phyloP scores from a whole-genome alignment of 2,113 vertebrate species.

The Aviceda subcristata region DNA sequence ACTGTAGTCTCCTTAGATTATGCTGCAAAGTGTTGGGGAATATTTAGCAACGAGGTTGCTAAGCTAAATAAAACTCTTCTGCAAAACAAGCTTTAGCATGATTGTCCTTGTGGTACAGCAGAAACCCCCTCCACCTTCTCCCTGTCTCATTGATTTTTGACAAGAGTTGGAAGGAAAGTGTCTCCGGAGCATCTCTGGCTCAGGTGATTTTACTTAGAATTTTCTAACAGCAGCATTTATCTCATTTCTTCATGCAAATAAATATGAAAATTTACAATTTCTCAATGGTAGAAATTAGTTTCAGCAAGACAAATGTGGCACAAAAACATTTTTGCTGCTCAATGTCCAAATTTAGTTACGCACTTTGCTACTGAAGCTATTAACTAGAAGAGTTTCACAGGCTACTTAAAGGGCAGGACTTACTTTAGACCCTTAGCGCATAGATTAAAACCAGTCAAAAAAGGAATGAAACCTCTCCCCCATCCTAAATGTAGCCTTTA shows the following conservation, averaged over 20 bases:
- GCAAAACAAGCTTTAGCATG: background rate
- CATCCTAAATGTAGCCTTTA: background rate
- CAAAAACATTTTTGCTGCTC: background rate
- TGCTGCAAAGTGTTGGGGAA: background rate
- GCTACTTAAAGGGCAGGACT: background rate
- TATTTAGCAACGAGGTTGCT: background rate
- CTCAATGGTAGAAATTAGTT: background rate
- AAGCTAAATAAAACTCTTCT: background rate
- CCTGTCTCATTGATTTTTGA: background rate
- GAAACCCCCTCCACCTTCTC: background rate
- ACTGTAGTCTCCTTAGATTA: background rate
- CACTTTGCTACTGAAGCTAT: background rate
- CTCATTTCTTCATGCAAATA: background rate
- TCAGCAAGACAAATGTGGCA: background rate
- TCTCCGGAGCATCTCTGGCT: fast-evolving
- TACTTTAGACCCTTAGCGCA: background rate
- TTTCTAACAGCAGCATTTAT: background rate
- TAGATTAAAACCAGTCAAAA: background rate
- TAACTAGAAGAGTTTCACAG: background rate
- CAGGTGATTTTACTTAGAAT: background rate
- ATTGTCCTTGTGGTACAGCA: background rate
- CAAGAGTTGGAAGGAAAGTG: background rate
- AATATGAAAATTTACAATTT: background rate
- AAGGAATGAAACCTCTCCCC: background rate
- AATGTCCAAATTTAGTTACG: background rate